Evolutionary conservation across 2,113 vertebrate species (phyloP).

Genomic region (Brachyhypopomus gauderio): DNA sequence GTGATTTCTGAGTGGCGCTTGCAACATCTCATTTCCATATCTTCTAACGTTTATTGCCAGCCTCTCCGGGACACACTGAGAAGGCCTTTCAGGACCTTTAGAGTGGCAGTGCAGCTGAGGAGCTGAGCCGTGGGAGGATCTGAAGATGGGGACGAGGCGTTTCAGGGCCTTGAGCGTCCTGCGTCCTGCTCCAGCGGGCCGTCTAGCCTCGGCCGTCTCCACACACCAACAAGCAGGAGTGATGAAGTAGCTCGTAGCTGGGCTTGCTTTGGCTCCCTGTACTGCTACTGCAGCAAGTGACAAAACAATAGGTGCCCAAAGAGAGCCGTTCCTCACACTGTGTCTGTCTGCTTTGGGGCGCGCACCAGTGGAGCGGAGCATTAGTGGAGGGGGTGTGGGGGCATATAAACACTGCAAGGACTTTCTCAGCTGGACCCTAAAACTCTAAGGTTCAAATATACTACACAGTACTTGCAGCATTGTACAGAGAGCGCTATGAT

Average conservation of each 20-base stretch:
- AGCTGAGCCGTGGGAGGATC: neutral
- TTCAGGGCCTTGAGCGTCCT: neutral
- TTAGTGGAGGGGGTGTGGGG: neutral
- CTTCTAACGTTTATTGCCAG: neutral
- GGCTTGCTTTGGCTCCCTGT: neutral
- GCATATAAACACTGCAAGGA: neutral
- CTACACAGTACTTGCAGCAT: neutral
- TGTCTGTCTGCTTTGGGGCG: neutral
- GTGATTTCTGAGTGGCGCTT: neutral
- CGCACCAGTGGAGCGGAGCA: neutral
- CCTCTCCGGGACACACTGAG: neutral
- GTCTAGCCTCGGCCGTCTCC: neutral
- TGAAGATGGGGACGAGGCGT: neutral
- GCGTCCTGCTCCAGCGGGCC: neutral
- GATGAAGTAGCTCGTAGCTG: neutral
- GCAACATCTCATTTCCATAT: neutral
- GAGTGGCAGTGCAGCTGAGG: neutral
- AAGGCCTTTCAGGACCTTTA: neutral
- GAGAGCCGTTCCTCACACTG: constrained; percentile 10
- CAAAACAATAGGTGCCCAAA: constrained; percentile 14
- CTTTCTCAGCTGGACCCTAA: neutral
- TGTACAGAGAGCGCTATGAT: too few species aligned
- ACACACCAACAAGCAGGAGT: neutral
- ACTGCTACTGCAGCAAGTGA: neutral
- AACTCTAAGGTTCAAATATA: neutral